Evolutionary conservation across 2,797 vertebrate species (phyloP).

Genomic region (Vultur gryphus): DNA sequence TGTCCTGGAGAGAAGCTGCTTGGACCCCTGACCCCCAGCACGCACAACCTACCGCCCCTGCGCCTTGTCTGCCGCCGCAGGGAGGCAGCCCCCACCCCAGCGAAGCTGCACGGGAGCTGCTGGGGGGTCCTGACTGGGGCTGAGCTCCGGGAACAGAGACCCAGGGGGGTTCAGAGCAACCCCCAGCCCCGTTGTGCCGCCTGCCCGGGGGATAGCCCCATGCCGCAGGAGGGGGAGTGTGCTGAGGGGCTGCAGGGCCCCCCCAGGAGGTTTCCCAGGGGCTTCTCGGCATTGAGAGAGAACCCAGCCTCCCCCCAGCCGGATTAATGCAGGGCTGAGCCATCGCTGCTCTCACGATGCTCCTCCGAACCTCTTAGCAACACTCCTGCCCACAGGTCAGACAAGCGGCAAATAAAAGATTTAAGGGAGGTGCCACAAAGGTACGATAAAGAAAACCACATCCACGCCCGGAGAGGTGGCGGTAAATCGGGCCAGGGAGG

Average conservation of each 20-base stretch:
- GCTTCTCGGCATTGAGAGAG: neutral
- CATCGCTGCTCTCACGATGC: neutral
- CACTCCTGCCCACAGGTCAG: conserved; percentile 35
- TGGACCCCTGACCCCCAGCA: neutral
- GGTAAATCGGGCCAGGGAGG: neutral
- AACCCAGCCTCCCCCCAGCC: neutral
- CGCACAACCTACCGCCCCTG: neutral
- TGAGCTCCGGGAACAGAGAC: neutral
- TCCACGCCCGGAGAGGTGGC: neutral
- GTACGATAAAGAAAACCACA: conserved; percentile 18
- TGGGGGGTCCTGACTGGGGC: neutral
- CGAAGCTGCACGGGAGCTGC: fast-evolving
- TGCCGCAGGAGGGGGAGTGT: neutral
- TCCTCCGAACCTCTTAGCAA: conserved; percentile 1
- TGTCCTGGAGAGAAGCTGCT: neutral
- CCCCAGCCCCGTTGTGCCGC: neutral
- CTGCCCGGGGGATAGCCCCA: neutral
- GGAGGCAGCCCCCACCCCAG: neutral
- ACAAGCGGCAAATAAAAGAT: conserved; percentile 39
- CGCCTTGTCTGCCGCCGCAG: neutral
- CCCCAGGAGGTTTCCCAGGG: neutral
- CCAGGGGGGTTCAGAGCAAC: fast-evolving
- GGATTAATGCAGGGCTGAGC: neutral
- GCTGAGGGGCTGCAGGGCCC: neutral
- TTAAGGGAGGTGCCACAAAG: conserved; percentile 17